These are phyloP conservation scores for Macropodus opercularis DNA, from an alignment of 2,797 vertebrate genomes.

Conservation along the genomic window DNA sequence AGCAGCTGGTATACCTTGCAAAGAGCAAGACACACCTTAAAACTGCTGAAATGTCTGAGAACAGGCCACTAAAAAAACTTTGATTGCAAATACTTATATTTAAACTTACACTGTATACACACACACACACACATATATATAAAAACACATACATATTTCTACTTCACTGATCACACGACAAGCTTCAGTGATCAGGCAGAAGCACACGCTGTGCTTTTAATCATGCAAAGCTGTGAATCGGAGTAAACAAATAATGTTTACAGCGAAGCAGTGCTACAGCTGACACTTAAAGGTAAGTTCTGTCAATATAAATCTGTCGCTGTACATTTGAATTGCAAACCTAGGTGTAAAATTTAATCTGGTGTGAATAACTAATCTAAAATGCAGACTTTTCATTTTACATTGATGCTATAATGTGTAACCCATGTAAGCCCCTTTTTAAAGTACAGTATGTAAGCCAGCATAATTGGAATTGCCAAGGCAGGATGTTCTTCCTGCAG, in stretches of 20 bases:
- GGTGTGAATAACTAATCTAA: background rate
- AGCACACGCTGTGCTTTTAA: background rate
- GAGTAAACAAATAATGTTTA: background rate
- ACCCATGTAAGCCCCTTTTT: background rate
- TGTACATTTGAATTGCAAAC: background rate
- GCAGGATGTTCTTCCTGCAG: slow-evolving; percentile 26
- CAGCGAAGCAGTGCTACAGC: background rate
- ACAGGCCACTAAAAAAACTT: background rate
- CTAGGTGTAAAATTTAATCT: background rate
- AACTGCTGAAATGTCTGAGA: slow-evolving; percentile 44
- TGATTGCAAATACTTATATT: background rate
- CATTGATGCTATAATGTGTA: background rate
- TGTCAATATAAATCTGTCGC: background rate
- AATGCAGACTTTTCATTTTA: background rate
- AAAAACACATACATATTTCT: slow-evolving; percentile 1
- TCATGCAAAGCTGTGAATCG: slow-evolving; percentile 13
- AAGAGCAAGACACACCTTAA: slow-evolving; percentile 4
- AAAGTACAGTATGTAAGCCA: slow-evolving; percentile 1
- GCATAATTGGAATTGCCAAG: slow-evolving; percentile 10
- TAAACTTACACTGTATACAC: too few relatives aligned
- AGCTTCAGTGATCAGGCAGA: slow-evolving; percentile 17
- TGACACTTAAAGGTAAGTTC: background rate
- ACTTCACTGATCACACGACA: slow-evolving; percentile 19
- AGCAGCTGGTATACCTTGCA: slow-evolving; percentile 38
- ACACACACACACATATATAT: background rate